phyloP scores from a whole-genome alignment of 2,113 vertebrate genomes.

The Actinemys pallida region DNA sequence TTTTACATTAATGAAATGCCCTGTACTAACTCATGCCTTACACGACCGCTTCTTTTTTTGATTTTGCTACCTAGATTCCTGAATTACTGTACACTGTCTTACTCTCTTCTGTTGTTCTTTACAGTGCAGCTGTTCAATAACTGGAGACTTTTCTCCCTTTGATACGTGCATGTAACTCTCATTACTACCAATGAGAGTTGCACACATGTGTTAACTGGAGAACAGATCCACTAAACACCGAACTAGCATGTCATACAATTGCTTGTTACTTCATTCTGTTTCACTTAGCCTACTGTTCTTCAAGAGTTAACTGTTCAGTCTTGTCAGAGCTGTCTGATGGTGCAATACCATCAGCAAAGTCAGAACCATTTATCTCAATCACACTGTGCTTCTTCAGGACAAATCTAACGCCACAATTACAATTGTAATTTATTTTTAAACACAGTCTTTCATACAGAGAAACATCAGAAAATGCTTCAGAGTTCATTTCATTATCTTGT shows the following conservation, averaged over 20 bases:
- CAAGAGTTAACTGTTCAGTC: neutral
- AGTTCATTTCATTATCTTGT: slow-evolving; percentile 12
- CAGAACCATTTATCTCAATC: neutral
- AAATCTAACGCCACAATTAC: slow-evolving; percentile 18
- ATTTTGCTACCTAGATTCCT: neutral
- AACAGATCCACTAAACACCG: neutral
- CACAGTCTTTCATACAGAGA: neutral
- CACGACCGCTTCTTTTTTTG: neutral
- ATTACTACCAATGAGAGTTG: neutral
- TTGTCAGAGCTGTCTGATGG: neutral
- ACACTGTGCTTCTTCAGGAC: neutral
- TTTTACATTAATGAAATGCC: neutral
- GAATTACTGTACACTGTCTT: neutral
- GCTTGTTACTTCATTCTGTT: neutral
- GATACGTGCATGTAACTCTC: neutral
- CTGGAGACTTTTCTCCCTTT: neutral
- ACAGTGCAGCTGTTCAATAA: neutral
- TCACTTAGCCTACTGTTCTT: neutral
- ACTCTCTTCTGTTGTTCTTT: neutral
- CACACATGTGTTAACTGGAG: neutral
- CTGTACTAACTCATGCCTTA: neutral
- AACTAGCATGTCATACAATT: fast-evolving
- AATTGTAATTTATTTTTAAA: slow-evolving; percentile 34
- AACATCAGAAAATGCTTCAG: neutral
- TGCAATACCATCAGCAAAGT: neutral